These are phyloP conservation scores for Thecocarcelia acutangulata DNA, from an alignment of 2,888 invertebrate species.

Conservation along the genomic window DNA sequence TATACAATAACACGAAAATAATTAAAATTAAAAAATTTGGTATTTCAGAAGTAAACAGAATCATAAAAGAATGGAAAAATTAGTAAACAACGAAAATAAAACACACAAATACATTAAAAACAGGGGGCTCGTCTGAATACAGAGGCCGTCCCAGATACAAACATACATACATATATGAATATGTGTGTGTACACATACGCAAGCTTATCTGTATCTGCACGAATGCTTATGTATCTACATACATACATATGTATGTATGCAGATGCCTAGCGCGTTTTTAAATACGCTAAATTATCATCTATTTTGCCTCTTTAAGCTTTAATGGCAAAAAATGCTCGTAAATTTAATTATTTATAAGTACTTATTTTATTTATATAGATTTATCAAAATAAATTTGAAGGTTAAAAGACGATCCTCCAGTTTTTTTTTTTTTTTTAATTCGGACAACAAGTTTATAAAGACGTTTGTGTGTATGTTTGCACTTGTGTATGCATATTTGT, in stretches of 20 bases:
- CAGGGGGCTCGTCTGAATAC: slow-evolving; percentile 48
- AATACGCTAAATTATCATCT: no score
- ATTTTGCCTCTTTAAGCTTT: no score
- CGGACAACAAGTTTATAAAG: no score
- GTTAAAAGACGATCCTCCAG: no score
- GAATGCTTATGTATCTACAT: not conserved
- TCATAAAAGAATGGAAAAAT: slow-evolving; percentile 28
- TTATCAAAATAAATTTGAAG: no score
- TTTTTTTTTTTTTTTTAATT: no score
- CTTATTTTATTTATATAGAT: no score
- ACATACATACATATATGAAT: not conserved
- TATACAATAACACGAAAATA: slow-evolving; percentile 2
- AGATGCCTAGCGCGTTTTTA: not conserved
- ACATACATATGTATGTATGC: not conserved
- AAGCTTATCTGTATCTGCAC: not conserved
- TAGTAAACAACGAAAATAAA: not conserved
- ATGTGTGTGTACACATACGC: not conserved
- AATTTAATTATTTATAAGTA: no score
- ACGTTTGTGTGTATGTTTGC: no score
- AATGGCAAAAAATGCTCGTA: no score
- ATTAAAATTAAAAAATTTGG: not conserved
- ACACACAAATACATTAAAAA: slow-evolving; percentile 16
- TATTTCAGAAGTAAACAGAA: not conserved
- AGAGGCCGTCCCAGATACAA: not conserved
- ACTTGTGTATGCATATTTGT: no score